These are phyloP conservation scores for Dynastes maya DNA, from an alignment of 2,888 invertebrate genomes.

Conservation along the genomic window DNA sequence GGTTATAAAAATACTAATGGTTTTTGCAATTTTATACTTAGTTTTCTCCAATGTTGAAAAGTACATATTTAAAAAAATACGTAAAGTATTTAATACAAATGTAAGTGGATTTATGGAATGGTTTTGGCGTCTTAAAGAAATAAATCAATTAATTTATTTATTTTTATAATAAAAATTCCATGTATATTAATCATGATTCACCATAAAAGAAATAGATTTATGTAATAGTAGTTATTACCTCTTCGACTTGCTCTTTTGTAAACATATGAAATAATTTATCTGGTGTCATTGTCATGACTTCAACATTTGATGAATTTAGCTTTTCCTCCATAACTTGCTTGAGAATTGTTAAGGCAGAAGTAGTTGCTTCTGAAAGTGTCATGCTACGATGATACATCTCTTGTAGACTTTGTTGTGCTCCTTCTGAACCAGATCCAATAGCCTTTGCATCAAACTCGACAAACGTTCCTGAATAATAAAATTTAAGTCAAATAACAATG, in stretches of 20 bases:
- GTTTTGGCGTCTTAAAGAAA: neutral
- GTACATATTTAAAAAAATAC: no score
- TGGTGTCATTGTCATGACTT: slow-evolving; percentile 95
- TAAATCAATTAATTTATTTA: slow-evolving; percentile 39
- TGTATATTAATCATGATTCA: slow-evolving; percentile 36
- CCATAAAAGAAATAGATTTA: slow-evolving; percentile 35
- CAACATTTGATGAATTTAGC: slow-evolving; percentile 96
- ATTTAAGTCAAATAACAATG: neutral
- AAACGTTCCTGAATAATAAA: slow-evolving; percentile 92
- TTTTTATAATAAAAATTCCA: slow-evolving; percentile 40
- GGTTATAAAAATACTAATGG: neutral
- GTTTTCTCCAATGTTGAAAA: no score
- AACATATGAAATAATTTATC: slow-evolving; percentile 90
- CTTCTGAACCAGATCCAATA: slow-evolving; percentile 99
- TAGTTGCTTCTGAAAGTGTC: slow-evolving; percentile 94
- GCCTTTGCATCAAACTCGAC: slow-evolving; percentile 99
- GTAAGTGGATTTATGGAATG: neutral
- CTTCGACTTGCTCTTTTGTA: slow-evolving; percentile 90
- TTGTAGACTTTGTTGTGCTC: slow-evolving; percentile 94
- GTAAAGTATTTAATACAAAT: slow-evolving; percentile 1
- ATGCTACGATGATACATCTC: slow-evolving; percentile 87
- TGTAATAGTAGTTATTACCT: slow-evolving; percentile 78
- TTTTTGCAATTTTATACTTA: neutral
- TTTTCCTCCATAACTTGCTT: slow-evolving; percentile 99
- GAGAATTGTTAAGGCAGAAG: slow-evolving; percentile 91